Base-by-base conservation (phyloP, 2,888 invertebrate genomes). In the Halocaridina rubra region DNA sequence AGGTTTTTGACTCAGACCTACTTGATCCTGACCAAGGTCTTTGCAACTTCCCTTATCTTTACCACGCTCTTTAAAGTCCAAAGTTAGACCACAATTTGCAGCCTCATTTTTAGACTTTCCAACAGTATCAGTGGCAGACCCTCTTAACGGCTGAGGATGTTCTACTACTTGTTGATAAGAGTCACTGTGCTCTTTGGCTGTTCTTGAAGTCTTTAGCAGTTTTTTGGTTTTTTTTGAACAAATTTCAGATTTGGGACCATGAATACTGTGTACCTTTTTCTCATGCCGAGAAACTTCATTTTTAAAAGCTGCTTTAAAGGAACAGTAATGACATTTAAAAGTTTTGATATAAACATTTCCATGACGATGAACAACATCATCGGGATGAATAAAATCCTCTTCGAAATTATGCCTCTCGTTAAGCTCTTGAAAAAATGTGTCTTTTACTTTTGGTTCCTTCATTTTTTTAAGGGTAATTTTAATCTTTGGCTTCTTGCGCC, bases 221-320 rank as follows among this genome's bases (percentile, higher is more conserved):
- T 84, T 84, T 61, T 78, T 84, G 24, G 71, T 77, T 30, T 78
- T 84, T 39, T 71, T 78, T n/a, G 82, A 33, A 2, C 33, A 32
- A 16, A 19, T 33, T 59, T 57, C 69, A 16, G 27, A 33, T 29
- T 84, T 84, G 16, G 80, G 84, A 5, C 74, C n/a, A 24, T 79
- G 84, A 27, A 86, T 81, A 16, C 84, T 86, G 90, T 91, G 93
- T 79, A 90, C 92, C 90, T 91, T 91, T 81, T 90, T 90, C 88
- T 92, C 92, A 90, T 93, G 93, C 39, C 91, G 91, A 71, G 91
- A 92, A 92, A 94, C 92, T 89, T 93, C 93, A 22, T 92, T 92
- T 88, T 92, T 92, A 92, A 92, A 93, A 16, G 93, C 92, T 1
- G 93, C 92, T 88, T 93, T 92, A 89, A 92, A 93, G 88, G 92